phyloP scores from a whole-genome alignment of 2,113 vertebrate genomes.

The Anoura caudifer region DNA sequence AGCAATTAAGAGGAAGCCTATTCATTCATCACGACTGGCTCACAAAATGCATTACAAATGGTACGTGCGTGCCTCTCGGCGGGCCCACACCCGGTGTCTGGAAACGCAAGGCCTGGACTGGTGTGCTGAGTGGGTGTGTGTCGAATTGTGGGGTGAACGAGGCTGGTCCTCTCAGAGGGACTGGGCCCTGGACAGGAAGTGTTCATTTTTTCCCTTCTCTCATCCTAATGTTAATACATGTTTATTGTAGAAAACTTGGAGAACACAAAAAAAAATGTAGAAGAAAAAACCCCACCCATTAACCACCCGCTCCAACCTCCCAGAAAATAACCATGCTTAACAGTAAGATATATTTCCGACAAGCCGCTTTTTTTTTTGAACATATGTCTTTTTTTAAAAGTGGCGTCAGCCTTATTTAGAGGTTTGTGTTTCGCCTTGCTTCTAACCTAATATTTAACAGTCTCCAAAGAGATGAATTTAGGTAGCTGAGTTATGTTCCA shows the following conservation, averaged over 20 bases:
- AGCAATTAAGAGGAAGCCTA: slow-evolving; percentile 21
- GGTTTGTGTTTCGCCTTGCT: slow-evolving; percentile 8
- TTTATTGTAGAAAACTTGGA: background rate
- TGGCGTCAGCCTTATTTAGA: background rate
- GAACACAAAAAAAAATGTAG: background rate
- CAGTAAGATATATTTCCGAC: background rate
- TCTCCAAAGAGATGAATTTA: slow-evolving; percentile 50
- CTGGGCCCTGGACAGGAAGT: background rate
- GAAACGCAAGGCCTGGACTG: background rate
- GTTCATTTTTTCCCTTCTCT: background rate
- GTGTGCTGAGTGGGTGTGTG: background rate
- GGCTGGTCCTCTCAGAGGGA: background rate
- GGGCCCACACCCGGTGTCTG: background rate
- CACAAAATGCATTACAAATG: slow-evolving; percentile 30
- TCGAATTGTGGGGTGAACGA: background rate
- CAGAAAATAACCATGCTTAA: background rate
- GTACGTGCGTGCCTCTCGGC: background rate
- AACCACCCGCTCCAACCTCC: background rate
- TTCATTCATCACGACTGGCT: slow-evolving; percentile 2
- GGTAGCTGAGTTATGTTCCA: slow-evolving; percentile 25
- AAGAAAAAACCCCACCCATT: background rate
- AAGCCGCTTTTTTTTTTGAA: background rate
- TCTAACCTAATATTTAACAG: background rate
- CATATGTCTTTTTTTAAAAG: background rate
- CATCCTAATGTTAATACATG: background rate